These are phyloP conservation scores for Sterrhoptilus dennistouni DNA, from an alignment of 2,113 vertebrate genomes.

Conservation along the genomic window DNA sequence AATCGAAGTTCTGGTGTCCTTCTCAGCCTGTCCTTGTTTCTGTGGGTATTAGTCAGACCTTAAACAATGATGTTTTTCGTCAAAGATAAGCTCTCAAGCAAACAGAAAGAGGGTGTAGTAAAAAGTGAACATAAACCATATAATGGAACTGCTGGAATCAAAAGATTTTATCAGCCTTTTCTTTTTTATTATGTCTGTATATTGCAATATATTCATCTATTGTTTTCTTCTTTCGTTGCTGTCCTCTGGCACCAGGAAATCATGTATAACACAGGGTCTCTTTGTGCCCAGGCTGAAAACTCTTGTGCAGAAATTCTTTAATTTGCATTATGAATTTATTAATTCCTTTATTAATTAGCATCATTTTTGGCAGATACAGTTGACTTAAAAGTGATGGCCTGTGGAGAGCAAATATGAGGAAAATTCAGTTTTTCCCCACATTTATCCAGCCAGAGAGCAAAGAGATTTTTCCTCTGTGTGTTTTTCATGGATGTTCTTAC, in stretches of 20 bases:
- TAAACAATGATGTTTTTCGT: slow-evolving; percentile 44
- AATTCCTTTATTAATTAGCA: not conserved
- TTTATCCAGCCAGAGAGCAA: not conserved
- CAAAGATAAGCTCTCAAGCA: slow-evolving; percentile 32
- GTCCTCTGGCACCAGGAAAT: not conserved
- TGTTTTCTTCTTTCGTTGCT: not conserved
- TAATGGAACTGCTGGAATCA: not conserved
- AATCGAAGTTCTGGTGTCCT: not conserved
- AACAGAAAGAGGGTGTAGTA: slow-evolving; percentile 49
- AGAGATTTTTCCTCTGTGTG: not conserved
- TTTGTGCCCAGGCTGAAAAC: not conserved
- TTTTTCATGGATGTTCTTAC: not conserved
- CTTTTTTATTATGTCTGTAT: not conserved
- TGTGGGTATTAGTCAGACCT: slow-evolving; percentile 18
- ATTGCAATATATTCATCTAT: not conserved
- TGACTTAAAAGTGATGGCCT: not conserved
- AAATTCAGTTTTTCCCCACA: not conserved
- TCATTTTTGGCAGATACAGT: not conserved
- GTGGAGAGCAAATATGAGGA: not conserved
- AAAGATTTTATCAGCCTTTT: slow-evolving; percentile 25
- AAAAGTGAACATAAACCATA: slow-evolving; percentile 27
- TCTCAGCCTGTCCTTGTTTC: not conserved
- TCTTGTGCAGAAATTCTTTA: not conserved
- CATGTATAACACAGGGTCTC: not conserved
- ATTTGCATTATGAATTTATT: not conserved